phyloP scores from a whole-genome alignment of 1,140 invertebrate species.

The Drosophila nasuta region DNA sequence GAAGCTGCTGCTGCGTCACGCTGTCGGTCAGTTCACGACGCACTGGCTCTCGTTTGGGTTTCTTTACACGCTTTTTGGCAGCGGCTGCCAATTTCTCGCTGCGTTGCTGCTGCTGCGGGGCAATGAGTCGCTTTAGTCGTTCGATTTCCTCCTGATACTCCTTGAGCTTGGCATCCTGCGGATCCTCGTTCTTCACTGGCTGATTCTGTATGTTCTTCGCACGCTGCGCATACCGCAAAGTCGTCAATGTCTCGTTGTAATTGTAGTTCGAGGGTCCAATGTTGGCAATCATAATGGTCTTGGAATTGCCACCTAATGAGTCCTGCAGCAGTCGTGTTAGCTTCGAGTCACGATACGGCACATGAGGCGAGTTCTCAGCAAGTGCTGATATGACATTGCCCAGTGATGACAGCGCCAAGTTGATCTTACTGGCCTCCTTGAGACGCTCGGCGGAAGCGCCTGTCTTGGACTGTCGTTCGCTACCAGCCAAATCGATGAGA shows the following conservation, averaged over 20 bases:
- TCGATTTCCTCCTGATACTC: slow-evolving; percentile 95
- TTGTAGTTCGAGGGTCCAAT: slow-evolving; percentile 98
- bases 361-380: slow-evolving; percentile 94
- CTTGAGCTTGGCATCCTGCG: slow-evolving; percentile 94
- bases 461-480: slow-evolving; percentile 96
- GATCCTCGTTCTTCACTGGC: slow-evolving; percentile 97
- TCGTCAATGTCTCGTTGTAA: slow-evolving; percentile 97
- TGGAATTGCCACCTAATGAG: slow-evolving; percentile 97
- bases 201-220: slow-evolving; percentile 98
- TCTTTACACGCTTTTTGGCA: slow-evolving; percentile 62
- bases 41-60: slow-evolving; percentile 59
- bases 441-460: slow-evolving; percentile 95
- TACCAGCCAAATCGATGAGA: slow-evolving; percentile 91
- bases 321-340: slow-evolving; percentile 96
- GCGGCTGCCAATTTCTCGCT: slow-evolving; percentile 63
- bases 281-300: slow-evolving; percentile 98
- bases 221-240: slow-evolving; percentile 95
- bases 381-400: slow-evolving; percentile 97
- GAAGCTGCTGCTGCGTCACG: slow-evolving; percentile 45
- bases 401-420: slow-evolving; percentile 95
- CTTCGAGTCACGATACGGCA: slow-evolving; percentile 98
- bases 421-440: slow-evolving; percentile 98
- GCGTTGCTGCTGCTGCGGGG: slow-evolving; percentile 84
- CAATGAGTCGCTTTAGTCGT: slow-evolving; percentile 87
- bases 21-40: slow-evolving; percentile 21